Conservation (phyloP, 2,113 vertebrate genomes). For the Notechis scutatus region DNA sequence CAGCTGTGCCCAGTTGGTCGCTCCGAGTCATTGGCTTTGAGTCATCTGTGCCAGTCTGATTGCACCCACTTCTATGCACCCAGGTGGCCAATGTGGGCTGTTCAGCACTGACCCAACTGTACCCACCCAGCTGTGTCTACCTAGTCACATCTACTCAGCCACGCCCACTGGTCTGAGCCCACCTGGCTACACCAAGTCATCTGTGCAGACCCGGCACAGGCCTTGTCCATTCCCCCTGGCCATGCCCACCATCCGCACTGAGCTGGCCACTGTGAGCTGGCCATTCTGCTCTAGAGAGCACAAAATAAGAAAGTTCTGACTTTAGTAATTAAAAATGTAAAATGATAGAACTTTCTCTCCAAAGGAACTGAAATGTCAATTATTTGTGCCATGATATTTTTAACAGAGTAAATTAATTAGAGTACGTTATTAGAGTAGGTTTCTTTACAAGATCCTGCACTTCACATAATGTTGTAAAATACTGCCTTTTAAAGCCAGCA, state of each 20-base stretch:
- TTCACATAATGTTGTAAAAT: not conserved
- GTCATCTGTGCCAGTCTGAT: not conserved
- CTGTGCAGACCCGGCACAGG: not conserved
- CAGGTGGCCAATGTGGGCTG: not conserved
- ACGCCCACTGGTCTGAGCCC: not conserved
- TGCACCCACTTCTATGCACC: not conserved
- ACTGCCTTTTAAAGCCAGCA: not conserved
- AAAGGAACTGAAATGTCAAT: not conserved
- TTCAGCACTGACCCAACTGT: too few relatives aligned
- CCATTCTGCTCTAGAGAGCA: not conserved
- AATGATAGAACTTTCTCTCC: not conserved
- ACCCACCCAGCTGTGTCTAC: not conserved
- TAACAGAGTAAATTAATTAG: too few relatives aligned
- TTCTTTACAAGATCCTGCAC: too few relatives aligned
- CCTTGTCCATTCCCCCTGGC: not conserved
- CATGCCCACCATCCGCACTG: not conserved
- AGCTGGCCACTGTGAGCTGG: not conserved
- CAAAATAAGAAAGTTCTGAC: not conserved
- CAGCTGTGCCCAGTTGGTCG: not conserved
- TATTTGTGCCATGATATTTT: not conserved
- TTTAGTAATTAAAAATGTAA: not conserved
- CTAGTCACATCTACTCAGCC: not conserved
- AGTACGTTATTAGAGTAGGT: not conserved
- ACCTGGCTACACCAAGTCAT: not conserved
- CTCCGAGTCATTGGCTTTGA: not conserved